These are phyloP conservation scores for Pogonophryne albipinna DNA, from an alignment of 2,797 vertebrate species.

Conservation along the genomic window DNA sequence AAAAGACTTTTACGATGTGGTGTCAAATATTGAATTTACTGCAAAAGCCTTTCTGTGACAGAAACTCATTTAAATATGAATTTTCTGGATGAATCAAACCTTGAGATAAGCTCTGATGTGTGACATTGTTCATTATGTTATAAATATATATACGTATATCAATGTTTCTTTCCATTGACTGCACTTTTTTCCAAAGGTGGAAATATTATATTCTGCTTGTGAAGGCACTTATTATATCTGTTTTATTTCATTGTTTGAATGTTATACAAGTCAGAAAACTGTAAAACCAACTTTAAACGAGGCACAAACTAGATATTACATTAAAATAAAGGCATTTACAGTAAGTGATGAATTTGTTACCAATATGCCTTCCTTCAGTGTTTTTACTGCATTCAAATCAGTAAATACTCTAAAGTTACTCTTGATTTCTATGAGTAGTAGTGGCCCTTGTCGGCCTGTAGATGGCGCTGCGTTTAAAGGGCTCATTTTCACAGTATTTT, in stretches of 20 bases:
- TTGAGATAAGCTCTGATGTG: slow-evolving; percentile 17
- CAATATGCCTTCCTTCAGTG: not conserved
- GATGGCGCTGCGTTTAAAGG: slow-evolving; percentile 4
- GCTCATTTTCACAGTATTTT: slow-evolving; percentile 30
- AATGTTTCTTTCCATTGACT: slow-evolving; percentile 13
- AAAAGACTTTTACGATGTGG: not conserved
- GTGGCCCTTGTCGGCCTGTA: too few species aligned
- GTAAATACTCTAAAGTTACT: not conserved
- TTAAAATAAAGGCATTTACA: not conserved
- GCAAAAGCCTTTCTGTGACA: not conserved
- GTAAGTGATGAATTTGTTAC: not conserved
- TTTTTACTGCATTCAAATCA: not conserved
- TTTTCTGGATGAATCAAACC: not conserved
- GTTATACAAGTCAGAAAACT: slow-evolving; percentile 19
- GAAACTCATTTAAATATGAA: not conserved
- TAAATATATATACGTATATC: not conserved
- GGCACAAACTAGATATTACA: not conserved
- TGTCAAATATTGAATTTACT: slow-evolving; percentile 21
- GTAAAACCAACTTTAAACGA: slow-evolving; percentile 40
- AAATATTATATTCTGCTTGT: slow-evolving; percentile 32
- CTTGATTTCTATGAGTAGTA: too few species aligned
- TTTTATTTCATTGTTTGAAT: slow-evolving; percentile 1
- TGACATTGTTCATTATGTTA: not conserved
- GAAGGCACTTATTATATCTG: slow-evolving; percentile 25
- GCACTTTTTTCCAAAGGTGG: slow-evolving; percentile 44